These are phyloP conservation scores for Lanius collurio DNA, from an alignment of 2,113 vertebrate genomes.

Conservation along the genomic window DNA sequence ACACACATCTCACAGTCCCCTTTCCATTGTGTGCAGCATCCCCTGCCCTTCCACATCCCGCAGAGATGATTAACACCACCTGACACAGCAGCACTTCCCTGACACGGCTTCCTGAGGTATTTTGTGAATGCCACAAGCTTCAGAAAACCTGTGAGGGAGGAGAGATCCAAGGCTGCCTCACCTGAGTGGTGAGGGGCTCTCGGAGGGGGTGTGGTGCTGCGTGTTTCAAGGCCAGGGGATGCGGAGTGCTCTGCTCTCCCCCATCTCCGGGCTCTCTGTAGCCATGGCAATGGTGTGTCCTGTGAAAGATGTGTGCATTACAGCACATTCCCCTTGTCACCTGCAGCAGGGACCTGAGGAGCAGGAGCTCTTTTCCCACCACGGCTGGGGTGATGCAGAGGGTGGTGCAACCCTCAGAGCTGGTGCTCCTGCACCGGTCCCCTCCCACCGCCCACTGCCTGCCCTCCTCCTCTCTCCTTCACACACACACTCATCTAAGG, in stretches of 20 bases:
- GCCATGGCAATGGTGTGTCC: neutral
- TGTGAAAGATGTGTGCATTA: accelerated
- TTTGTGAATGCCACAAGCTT: neutral
- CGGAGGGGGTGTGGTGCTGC: accelerated
- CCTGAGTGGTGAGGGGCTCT: accelerated
- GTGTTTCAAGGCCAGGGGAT: accelerated
- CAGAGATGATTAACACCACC: neutral
- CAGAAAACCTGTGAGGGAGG: neutral
- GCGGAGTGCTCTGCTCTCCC: neutral
- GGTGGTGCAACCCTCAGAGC: accelerated
- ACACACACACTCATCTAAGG: neutral
- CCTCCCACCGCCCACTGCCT: neutral
- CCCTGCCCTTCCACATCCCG: neutral
- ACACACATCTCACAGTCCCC: neutral
- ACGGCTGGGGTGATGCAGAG: accelerated
- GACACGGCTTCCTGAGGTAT: neutral
- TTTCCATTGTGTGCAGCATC: neutral
- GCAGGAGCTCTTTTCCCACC: neutral
- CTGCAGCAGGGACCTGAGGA: neutral
- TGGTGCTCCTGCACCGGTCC: neutral
- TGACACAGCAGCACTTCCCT: neutral
- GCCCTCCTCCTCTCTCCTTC: neutral
- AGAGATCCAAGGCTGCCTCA: neutral
- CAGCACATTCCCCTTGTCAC: neutral
- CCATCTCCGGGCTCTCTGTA: neutral